phyloP scores from a whole-genome alignment of 1,140 invertebrate species.

The Acromyrmex heyeri region DNA sequence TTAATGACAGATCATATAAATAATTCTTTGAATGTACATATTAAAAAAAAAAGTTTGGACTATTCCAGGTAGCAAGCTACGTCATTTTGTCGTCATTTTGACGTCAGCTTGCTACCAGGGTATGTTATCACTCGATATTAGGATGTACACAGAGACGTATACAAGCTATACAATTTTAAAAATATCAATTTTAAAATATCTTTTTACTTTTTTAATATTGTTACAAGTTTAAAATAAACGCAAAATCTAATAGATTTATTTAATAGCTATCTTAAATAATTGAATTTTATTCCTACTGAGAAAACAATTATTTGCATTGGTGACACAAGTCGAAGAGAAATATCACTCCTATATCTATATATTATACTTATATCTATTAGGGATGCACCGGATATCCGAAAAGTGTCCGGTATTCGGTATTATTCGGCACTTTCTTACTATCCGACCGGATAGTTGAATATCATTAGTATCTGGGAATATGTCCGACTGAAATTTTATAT shows the following conservation, averaged over 20 bases:
- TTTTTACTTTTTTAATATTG: neutral
- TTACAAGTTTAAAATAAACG: neutral
- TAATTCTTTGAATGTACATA: neutral
- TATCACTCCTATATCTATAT: neutral
- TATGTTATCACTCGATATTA: neutral
- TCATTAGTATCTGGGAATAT: too few relatives aligned
- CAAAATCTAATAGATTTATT: neutral
- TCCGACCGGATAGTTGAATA: too few relatives aligned
- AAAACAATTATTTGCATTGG: neutral
- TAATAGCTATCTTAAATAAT: neutral
- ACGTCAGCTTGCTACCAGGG: too few relatives aligned
- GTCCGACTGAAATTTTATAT: too few relatives aligned
- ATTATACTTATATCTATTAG: too few relatives aligned
- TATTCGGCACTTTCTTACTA: too few relatives aligned
- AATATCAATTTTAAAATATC: conserved; percentile 23
- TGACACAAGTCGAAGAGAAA: neutral
- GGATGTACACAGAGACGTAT: neutral
- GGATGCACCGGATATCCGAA: too few relatives aligned
- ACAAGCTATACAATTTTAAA: neutral
- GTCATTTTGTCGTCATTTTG: too few relatives aligned
- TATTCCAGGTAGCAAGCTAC: neutral
- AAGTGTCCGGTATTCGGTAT: too few relatives aligned
- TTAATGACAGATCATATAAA: neutral
- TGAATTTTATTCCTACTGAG: neutral
- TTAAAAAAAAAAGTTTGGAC: neutral